Base-by-base conservation (phyloP, 2,888 invertebrate species). In the Melikaiella ostensackeni region DNA sequence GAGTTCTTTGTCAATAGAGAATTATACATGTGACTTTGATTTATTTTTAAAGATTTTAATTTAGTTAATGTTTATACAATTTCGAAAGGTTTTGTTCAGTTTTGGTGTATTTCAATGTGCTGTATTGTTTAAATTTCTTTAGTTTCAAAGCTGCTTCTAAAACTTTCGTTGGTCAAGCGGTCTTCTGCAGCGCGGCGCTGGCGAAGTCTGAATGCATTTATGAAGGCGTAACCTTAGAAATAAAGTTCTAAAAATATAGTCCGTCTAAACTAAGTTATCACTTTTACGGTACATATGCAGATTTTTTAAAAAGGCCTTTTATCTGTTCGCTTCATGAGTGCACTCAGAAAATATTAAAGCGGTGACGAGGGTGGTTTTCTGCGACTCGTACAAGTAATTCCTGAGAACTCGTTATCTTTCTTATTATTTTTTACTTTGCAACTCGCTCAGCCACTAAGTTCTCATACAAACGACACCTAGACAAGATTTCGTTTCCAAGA, bases 131-230 rank as follows among this genome's bases (percentile, higher is more conserved):
- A 16, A 63, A 24, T 21, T 75, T 50, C 30, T 33, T 75, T 27
- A 27, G 35, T 62, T 74, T 61, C 16, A 57, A 21, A 59, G 13
- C 21, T 75, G 61, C 64, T 73, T 77, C 42, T 75, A 24, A 64
- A 64, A 73, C 63, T 77, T 79, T 24, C 50, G 27, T 80, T 82
- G 80, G 87, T 89, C 89, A 86, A 89, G 87, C 77, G 86, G 86
- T 87, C 87, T 88, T 75, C 84, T 86, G 86, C 83, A 83, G 86
- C 88, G 87, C 87, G 87, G 86, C 88, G 87, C 87, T 86, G 80
- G 86, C 87, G 86, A 85, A 30, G 30, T 50, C 80, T 77, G 76
- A 77, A 79, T 81, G 82, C 80, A 80, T 77, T 84, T 80, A 83
- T 76, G 80, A 82, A 63, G 66, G 62, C 75, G 27, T 55, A 46